Evolutionary conservation across 2,113 vertebrate species (phyloP).

Genomic region (Panthera uncia): DNA sequence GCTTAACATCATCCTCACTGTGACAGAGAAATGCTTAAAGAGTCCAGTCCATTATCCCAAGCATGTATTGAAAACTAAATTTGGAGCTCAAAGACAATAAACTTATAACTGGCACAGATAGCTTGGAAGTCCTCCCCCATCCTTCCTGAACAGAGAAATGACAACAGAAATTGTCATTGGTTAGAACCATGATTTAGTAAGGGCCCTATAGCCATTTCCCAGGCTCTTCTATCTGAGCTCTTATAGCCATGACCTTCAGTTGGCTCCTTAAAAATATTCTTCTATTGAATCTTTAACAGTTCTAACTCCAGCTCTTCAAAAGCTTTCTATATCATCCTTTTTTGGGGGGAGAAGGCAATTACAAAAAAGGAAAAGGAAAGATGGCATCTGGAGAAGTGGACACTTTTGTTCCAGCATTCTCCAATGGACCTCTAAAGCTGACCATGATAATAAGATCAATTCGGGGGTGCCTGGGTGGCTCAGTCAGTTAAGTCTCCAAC

Average conservation of each 20-base stretch:
- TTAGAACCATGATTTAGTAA: not conserved
- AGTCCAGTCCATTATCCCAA: not conserved
- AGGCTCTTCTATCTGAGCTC: not conserved
- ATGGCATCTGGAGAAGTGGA: not conserved
- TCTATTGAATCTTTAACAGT: constrained; percentile 13
- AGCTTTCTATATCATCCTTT: not conserved
- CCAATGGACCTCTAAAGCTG: not conserved
- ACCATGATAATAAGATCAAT: constrained; percentile 3
- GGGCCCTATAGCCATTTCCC: not conserved
- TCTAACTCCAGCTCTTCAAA: not conserved
- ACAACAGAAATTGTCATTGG: not conserved
- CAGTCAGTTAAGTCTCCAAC: too few relatives aligned
- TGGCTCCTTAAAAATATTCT: constrained; percentile 11
- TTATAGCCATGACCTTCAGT: not conserved
- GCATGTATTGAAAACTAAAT: not conserved
- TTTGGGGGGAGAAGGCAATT: not conserved
- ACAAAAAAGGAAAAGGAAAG: not conserved
- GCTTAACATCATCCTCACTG: not conserved
- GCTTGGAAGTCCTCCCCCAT: not conserved
- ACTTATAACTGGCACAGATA: not conserved
- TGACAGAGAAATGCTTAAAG: not conserved
- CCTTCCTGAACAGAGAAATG: not conserved
- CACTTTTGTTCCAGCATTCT: not conserved
- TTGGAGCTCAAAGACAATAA: not conserved
- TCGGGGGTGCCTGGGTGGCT: not conserved